Conservation (phyloP, 1,140 invertebrate species). For the Rhizoglyphus robini region DNA sequence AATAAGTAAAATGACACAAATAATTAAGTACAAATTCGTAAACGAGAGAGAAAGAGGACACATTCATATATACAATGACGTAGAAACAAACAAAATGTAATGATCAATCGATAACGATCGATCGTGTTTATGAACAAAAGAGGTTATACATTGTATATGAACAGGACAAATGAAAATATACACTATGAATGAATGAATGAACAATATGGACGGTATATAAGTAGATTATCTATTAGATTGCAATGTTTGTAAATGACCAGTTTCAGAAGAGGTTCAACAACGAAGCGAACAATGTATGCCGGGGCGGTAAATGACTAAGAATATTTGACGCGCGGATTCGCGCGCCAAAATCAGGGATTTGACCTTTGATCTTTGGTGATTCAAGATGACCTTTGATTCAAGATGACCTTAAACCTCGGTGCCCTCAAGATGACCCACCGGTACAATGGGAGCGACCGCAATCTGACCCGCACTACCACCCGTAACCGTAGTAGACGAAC, state of each 20-base stretch:
- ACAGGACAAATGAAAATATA: no score
- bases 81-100: no score
- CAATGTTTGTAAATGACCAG: not conserved
- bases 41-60: no score
- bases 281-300: not conserved
- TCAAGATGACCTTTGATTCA: not conserved
- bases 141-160: no score
- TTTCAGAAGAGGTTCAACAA: no score
- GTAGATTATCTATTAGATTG: not conserved
- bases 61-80: no score
- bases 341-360: not conserved
- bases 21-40: no score
- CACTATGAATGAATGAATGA: no score
- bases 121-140: no score
- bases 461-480: not conserved
- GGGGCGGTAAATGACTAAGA: not conserved
- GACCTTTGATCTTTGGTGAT: not conserved
- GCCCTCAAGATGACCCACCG: slow-evolving; percentile 43
- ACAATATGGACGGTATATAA: not conserved
- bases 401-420: slow-evolving; percentile 55
- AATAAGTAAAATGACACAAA: no score
- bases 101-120: no score
- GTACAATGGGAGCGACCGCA: not conserved
- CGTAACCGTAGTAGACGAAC: slow-evolving; percentile 28
- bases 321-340: not conserved